Evolutionary conservation across 2,888 invertebrate species (phyloP), one percentile per base, ranked within the genome.

Genomic region (Tridacna crocea): DNA sequence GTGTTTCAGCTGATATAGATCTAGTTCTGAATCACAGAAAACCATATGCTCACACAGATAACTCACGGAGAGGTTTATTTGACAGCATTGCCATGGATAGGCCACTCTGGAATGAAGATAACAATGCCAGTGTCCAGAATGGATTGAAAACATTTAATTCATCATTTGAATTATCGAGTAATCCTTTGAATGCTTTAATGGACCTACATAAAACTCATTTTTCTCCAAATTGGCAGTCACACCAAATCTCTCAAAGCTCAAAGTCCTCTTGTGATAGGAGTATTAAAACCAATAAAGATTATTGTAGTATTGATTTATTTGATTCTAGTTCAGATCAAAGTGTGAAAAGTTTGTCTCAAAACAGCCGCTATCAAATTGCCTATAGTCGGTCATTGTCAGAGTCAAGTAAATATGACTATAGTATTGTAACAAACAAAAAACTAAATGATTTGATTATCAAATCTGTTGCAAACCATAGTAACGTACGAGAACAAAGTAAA

Each of bases 371-470:
- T 26, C 70, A 70, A 19, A 0, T 26, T 22, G 13, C 26, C 22
- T 80, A 77, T 24, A 63, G 60, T 47, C 51, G 82, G 19, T 82
- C 85, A 15, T 63, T 83, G 27, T 86, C 86, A 65, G 83, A 86
- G 17, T 79, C 77, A 6, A 47, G n/a, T 17, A 83, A 77, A 36
- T 63, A 75, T 58, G 79, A 79, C 12, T 82, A 83, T 65, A 79
- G 80, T 55, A 82, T 86, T 51, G 70, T 82, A 15, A 77, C 72
- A 61, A 82, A 73, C 72, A 79, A 73, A 51, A 81, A 75, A 68
- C 36, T 86, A 11, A 82, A 73, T 78, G 72, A 83, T 60, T 82
- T 83, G 24, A 83, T 86, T 19, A 74, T 81, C 36, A 81, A 73
- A 75, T 77, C 73, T 77, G 77, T 86, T 15, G 75, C 72, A 27